phyloP scores from a whole-genome alignment of 2,797 vertebrate genomes.

The Sebastes baramenuke region DNA sequence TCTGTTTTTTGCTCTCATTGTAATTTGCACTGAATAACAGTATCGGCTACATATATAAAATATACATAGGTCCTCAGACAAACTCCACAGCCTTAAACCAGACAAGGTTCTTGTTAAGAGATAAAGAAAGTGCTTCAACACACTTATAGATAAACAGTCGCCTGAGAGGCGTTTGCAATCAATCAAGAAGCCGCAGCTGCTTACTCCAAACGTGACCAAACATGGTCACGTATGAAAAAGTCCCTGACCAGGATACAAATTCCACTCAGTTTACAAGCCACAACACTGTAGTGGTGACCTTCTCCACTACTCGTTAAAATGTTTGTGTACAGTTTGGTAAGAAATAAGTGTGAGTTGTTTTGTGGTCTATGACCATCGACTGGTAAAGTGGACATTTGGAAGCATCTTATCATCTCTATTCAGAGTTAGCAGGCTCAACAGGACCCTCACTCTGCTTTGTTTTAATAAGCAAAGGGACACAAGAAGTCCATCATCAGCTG shows the following conservation, averaged over 20 bases:
- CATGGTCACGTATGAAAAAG: conserved; percentile 78
- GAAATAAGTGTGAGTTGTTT: conserved; percentile 10
- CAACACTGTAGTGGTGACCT: conserved; percentile 41
- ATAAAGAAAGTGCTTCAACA: conserved; percentile 51
- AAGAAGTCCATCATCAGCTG: neutral
- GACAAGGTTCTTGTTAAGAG: conserved; percentile 19
- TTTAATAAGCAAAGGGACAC: conserved; percentile 5
- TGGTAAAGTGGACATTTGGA: neutral
- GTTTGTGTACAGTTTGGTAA: conserved; percentile 31
- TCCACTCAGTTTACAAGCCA: conserved; percentile 63
- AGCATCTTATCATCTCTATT: neutral
- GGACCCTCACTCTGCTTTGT: neutral
- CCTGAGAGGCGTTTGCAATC: conserved; percentile 70
- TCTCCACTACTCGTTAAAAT: conserved; percentile 36
- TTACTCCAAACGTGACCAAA: conserved; percentile 80
- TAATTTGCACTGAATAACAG: neutral
- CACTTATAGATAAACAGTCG: conserved; percentile 69
- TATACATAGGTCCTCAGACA: neutral
- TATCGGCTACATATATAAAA: neutral
- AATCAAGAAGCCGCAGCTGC: conserved; percentile 68
- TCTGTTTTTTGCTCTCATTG: neutral
- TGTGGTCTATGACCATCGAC: neutral
- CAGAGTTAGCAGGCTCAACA: neutral
- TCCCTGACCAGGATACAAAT: conserved; percentile 64
- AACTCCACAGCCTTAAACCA: neutral